Evolutionary conservation across 2,888 invertebrate genomes (phyloP), one percentile per base, ranked within the genome.

Genomic region (Anorthoa munda): DNA sequence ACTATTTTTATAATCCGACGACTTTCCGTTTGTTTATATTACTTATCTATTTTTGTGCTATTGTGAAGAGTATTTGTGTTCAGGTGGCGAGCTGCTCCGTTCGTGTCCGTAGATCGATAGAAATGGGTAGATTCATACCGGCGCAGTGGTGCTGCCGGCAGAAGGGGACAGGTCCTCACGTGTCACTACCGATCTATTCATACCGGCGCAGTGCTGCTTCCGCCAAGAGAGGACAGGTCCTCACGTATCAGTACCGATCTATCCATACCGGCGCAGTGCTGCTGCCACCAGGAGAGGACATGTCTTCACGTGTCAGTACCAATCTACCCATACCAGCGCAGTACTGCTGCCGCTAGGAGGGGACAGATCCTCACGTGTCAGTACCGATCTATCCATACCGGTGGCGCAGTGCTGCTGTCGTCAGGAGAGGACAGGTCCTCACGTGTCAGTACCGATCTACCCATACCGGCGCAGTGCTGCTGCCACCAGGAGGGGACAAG

Each of bases 1-100:
- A 81, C 81, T 81, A 85, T 86, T 81, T 86, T 78, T 86, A 83
- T 76, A 80, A 71, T 72, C 60, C 65, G 46, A 55, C 63, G 60
- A 77, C 68, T 81, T 73, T 82, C 48, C 58, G 56, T 63, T 77
- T 74, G 83, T 77, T 82, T 83, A 76, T 63, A 66, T 61, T 74
- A 21, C 81, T 66, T 70, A 65, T 85, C 59, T 83, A 80, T 69
- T 81, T 81, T 51, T 79, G 50, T 61, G 60, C 51, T 51, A 81
- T 79, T 69, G 69, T 81, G 58, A 53, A 65, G 53, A 55, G 68
- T 67, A 60, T 76, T 64, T 67, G 45, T 72, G 63, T 67, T 59
- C 46, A 63, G 72, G 75, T 72, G 63, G 55, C 63, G 55, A 55
- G 60, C 56, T 39, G 31, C 31, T n/a, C 55, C 17, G 18, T 17